Conservation (phyloP, 37 sponge, comb jelly and placozoan genomes). For the Ephydatia muelleri region DNA sequence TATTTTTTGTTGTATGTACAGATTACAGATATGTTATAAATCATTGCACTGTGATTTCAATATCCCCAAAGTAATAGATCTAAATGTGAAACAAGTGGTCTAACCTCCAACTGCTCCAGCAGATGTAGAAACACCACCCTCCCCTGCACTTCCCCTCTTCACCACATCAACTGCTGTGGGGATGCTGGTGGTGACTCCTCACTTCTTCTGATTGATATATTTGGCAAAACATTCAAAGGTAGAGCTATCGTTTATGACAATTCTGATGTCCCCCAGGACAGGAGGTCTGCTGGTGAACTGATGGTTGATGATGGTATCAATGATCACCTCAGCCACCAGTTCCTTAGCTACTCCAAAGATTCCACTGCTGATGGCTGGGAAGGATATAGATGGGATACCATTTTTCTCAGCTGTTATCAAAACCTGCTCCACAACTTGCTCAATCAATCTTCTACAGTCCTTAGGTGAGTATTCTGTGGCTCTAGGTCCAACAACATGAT, state of each 20-base stretch:
- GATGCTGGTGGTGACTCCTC: not conserved
- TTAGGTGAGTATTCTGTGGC: not conserved
- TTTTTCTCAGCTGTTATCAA: conserved; percentile 29
- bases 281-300: conserved; percentile 23
- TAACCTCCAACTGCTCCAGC: not conserved
- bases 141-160: not conserved
- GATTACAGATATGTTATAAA: too few relatives aligned
- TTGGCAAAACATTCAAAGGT: conserved; percentile 38
- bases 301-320: conserved; percentile 41
- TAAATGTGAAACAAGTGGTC: too few relatives aligned
- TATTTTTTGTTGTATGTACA: too few relatives aligned
- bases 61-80: not conserved
- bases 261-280: conserved; percentile 62
- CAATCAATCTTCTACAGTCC: conserved; percentile 34
- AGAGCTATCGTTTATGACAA: conserved; percentile 66
- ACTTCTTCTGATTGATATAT: not conserved
- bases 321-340: conserved; percentile 24
- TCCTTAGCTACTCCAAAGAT: conserved; percentile 63
- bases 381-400: conserved; percentile 43
- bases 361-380: conserved; percentile 79
- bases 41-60: too few relatives aligned
- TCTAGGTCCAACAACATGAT: conserved; percentile 74
- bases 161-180: not conserved
- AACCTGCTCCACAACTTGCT: conserved; percentile 13
- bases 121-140: too few relatives aligned